Conservation (phyloP, 1,140 invertebrate genomes). For the Batillaria attramentaria region DNA sequence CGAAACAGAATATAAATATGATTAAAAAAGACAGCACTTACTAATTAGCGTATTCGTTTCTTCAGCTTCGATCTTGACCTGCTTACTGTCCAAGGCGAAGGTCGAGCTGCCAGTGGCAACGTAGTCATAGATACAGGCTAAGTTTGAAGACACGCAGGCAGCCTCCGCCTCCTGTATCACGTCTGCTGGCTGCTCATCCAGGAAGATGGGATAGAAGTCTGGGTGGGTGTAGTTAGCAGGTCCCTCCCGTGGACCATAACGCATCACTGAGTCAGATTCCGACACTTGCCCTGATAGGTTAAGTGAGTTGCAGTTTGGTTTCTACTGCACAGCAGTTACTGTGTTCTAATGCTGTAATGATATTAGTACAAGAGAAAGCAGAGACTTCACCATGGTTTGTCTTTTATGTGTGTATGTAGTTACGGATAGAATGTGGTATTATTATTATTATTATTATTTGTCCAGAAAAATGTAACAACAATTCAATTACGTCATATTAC, state of each 20-base stretch:
- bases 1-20: too few species aligned
- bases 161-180: conserved; percentile 17
- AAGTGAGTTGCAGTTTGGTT: background rate
- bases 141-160: conserved; percentile 35
- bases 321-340: too few species aligned
- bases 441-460: too few species aligned
- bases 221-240: conserved; percentile 36
- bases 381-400: too few species aligned
- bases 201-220: conserved; percentile 42
- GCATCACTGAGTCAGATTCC: conserved; percentile 30
- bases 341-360: too few species aligned
- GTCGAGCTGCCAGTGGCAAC: conserved; percentile 42
- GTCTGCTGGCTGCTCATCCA: conserved; percentile 31
- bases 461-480: too few species aligned
- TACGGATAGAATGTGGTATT: too few species aligned
- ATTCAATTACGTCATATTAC: background rate
- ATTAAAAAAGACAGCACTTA: too few species aligned
- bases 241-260: conserved; percentile 34
- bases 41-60: background rate
- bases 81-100: conserved; percentile 33
- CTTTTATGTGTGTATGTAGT: too few species aligned
- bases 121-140: conserved; percentile 48
- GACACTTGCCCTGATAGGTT: conserved; percentile 38
- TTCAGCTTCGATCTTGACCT: background rate
- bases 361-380: background rate